Conservation (phyloP, 2,888 invertebrate species). For the Acrocera orbiculus region DNA sequence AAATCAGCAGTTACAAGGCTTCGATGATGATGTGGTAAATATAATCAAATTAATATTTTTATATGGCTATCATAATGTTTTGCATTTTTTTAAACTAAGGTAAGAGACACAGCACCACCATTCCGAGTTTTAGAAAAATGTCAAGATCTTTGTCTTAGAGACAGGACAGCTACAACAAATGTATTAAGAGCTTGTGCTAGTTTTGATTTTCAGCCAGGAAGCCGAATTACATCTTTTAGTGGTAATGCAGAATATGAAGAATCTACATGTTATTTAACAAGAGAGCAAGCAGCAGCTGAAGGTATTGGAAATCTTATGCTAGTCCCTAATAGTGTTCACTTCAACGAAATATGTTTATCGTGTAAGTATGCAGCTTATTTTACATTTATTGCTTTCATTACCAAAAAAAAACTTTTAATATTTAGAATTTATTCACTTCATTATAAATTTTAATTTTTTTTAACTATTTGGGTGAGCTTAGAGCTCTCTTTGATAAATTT, state of each 20-base stretch:
- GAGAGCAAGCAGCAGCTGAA: constrained; percentile 74
- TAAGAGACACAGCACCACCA: constrained; percentile 66
- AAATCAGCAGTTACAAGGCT: constrained; percentile 76
- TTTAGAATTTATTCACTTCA: too few relatives aligned
- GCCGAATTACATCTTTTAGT: constrained; percentile 64
- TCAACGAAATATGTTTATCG: constrained; percentile 73
- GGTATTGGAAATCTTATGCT: constrained; percentile 78
- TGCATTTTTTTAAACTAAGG: constrained; percentile 28
- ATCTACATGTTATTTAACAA: constrained; percentile 68
- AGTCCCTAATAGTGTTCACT: constrained; percentile 77
- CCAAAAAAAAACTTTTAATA: too few relatives aligned
- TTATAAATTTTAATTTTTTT: too few relatives aligned
- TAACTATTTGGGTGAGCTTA: too few relatives aligned
- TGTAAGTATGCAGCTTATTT: constrained; percentile 53
- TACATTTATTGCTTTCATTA: too few relatives aligned
- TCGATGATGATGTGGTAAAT: constrained; percentile 72
- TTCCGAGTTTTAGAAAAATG: constrained; percentile 79
- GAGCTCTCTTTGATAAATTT: too few relatives aligned
- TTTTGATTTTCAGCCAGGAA: constrained; percentile 81
- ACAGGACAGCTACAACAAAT: constrained; percentile 58
- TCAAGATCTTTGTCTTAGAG: constrained; percentile 67
- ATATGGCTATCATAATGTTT: too few relatives aligned
- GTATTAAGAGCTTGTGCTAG: constrained; percentile 71
- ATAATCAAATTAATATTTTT: too few relatives aligned
- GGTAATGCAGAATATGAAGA: constrained; percentile 73